Evolutionary conservation across 2,797 vertebrate species (phyloP).

Genomic region (Neomorphus geoffroyi): DNA sequence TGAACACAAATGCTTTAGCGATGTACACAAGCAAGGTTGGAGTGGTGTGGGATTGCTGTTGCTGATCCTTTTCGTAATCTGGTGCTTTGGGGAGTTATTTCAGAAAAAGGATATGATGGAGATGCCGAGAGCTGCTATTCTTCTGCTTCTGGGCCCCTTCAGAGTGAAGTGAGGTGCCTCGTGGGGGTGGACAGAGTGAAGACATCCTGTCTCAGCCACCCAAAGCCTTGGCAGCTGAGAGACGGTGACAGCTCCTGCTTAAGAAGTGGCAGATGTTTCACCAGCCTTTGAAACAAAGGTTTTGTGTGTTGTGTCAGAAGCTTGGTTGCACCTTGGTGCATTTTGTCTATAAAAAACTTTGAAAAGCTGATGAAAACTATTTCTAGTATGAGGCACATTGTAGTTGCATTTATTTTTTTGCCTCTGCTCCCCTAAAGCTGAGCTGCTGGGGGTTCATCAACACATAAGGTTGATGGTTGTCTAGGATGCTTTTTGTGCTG

Average conservation of each 20-base stretch:
- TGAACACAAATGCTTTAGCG: background rate
- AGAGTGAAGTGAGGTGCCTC: rapidly evolving
- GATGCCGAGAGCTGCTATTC: background rate
- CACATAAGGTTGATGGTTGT: rapidly evolving
- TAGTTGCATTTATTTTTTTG: too few relatives aligned
- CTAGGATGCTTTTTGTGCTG: rapidly evolving
- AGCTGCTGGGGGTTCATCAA: background rate
- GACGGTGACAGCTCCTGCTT: rapidly evolving
- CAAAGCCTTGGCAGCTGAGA: background rate
- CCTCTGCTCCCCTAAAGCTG: background rate
- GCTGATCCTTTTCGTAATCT: rapidly evolving
- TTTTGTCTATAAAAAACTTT: background rate
- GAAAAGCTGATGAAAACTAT: background rate
- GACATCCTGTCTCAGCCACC: too few relatives aligned
- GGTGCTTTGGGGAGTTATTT: background rate
- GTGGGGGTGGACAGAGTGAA: rapidly evolving
- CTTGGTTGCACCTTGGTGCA: rapidly evolving
- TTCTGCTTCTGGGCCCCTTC: background rate
- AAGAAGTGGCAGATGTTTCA: background rate
- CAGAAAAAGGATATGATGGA: rapidly evolving
- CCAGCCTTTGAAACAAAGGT: background rate
- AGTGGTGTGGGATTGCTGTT: rapidly evolving
- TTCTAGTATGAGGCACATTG: rapidly evolving
- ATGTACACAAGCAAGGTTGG: background rate
- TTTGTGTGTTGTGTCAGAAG: rapidly evolving